Conservation (phyloP, 2,797 vertebrate genomes). For the Spinibarbus caldwelli region DNA sequence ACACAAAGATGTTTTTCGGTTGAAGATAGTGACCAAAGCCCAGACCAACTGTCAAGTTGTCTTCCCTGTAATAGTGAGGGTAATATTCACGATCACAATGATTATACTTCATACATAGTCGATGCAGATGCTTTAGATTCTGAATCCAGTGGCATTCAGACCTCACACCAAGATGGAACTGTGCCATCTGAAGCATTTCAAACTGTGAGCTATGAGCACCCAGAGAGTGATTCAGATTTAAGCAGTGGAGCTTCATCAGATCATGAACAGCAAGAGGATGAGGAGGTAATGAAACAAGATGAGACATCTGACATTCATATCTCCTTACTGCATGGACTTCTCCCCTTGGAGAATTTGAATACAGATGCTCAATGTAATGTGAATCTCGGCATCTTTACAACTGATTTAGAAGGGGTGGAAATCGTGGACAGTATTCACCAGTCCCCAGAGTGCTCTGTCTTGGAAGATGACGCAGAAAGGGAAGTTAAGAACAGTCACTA, state of each 20-base stretch:
- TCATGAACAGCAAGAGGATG: constrained; percentile 62
- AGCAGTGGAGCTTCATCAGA: constrained; percentile 75
- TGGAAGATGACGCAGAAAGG: constrained; percentile 49
- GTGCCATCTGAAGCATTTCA: constrained; percentile 60
- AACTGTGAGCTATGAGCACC: constrained; percentile 60
- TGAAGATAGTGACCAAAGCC: constrained; percentile 58
- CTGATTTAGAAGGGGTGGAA: constrained; percentile 26
- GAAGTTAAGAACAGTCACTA: constrained; percentile 59
- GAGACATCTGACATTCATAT: constrained; percentile 39
- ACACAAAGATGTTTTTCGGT: constrained; percentile 34
- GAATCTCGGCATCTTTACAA: constrained; percentile 31
- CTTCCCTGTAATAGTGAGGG: constrained; percentile 65
- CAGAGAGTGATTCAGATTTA: constrained; percentile 71
- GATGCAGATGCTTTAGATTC: constrained; percentile 72
- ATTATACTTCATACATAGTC: constrained; percentile 58
- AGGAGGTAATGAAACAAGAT: constrained; percentile 51
- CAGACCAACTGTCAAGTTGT: not conserved
- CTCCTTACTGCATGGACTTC: constrained; percentile 24
- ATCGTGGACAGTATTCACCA: constrained; percentile 20
- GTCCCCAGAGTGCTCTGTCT: constrained; percentile 28
- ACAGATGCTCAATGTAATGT: constrained; percentile 47
- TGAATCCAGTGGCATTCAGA: constrained; percentile 74
- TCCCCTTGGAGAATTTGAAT: constrained; percentile 67
- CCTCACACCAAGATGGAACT: constrained; percentile 70
- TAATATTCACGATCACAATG: constrained; percentile 70